A percentile compares a stretch with the other conserved stretches of the same genome.
phyloP scores from a whole-genome alignment of 2,888 invertebrate species.

The Emmelina monodactyla region DNA sequence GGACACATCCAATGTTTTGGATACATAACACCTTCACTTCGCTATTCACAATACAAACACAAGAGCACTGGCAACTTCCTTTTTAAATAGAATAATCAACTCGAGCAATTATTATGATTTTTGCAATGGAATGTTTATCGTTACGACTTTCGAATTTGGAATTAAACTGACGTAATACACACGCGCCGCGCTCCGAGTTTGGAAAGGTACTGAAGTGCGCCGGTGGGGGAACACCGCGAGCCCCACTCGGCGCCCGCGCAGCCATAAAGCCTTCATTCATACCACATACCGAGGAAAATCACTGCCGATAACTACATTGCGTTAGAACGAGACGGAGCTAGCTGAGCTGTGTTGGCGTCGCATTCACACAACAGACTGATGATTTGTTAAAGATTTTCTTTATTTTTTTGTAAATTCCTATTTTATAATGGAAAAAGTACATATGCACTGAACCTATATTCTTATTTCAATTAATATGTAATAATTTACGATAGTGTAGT shows the following conservation, averaged over 20 bases:
- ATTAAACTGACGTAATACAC: conserved; percentile 21
- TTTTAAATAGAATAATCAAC: background rate
- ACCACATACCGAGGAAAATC: background rate
- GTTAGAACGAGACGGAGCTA: background rate
- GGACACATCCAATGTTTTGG: conserved; percentile 4
- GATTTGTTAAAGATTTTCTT: too few species aligned
- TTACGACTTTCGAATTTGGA: conserved; percentile 25
- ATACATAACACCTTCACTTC: conserved; percentile 7
- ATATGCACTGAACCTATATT: too few species aligned
- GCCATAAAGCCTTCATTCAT: conserved; percentile 13
- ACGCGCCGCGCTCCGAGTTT: conserved; percentile 30
- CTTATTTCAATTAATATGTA: too few species aligned
- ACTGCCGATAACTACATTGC: background rate
- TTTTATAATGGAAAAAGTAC: too few species aligned
- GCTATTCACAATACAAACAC: background rate
- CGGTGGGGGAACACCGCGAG: conserved; percentile 27
- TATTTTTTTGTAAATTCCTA: too few species aligned
- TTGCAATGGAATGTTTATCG: conserved; percentile 13
- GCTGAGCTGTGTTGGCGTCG: conserved; percentile 8
- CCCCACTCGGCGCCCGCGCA: conserved; percentile 38
- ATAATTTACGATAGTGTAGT: too few species aligned
- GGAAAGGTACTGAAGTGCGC: conserved; percentile 38
- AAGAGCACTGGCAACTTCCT: background rate
- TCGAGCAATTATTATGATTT: conserved; percentile 5
- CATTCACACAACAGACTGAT: too few species aligned